A percentile compares a stretch with the other conserved stretches of the same genome.
Evolutionary conservation across 2,113 vertebrate species (phyloP).

Genomic region (Oxyura jamaicensis): DNA sequence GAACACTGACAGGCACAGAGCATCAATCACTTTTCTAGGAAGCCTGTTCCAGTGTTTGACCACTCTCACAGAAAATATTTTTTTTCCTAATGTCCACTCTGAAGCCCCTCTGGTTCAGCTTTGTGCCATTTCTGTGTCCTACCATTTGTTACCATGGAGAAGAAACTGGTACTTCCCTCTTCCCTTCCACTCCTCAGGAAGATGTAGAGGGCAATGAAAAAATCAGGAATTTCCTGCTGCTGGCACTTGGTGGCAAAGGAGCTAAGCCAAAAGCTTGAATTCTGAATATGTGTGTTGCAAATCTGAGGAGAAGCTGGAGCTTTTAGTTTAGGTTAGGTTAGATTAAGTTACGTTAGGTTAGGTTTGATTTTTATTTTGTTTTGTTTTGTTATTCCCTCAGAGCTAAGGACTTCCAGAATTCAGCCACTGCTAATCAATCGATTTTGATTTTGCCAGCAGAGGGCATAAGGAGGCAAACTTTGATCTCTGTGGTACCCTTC

Average conservation of each 20-base stretch:
- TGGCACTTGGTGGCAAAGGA: not conserved
- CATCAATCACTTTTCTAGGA: not conserved
- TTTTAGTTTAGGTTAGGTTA: too few species aligned
- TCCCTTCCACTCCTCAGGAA: not conserved
- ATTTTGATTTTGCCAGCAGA: not conserved
- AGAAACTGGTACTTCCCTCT: not conserved
- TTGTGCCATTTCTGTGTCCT: not conserved
- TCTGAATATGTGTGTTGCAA: not conserved
- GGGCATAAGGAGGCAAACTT: not conserved
- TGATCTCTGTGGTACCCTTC: fast-evolving
- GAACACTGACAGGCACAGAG: not conserved
- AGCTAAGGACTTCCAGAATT: not conserved
- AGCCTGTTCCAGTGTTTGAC: not conserved
- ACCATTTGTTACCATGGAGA: not conserved
- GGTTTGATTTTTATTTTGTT: not conserved
- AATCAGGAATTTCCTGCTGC: not conserved
- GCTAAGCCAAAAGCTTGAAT: not conserved
- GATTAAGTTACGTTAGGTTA: too few species aligned
- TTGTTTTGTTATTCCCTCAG: not conserved
- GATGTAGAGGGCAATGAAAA: not conserved
- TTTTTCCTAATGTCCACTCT: not conserved
- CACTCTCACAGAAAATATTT: not conserved
- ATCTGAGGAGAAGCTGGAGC: too few species aligned
- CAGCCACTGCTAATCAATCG: fast-evolving
- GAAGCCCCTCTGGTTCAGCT: not conserved